Evolutionary conservation across 2,797 vertebrate species (phyloP).

Genomic region (Cuculus canorus): DNA sequence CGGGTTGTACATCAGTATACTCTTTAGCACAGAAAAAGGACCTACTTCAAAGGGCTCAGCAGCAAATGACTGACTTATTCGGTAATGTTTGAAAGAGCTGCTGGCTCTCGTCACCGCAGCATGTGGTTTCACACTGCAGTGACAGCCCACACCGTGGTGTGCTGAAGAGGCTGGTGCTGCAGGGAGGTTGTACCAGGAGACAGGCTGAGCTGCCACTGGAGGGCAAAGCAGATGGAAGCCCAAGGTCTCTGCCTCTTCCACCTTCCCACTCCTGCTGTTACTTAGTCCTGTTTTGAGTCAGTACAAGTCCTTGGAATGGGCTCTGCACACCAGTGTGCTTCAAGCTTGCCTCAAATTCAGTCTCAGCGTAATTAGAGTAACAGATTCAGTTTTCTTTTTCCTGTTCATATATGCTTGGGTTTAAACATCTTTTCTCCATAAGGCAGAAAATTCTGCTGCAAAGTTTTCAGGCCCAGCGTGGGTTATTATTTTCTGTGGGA

Average conservation of each 20-base stretch:
- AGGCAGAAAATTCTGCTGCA: not conserved
- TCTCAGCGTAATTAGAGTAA: not conserved
- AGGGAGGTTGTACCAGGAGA: fast-evolving
- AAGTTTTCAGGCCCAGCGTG: not conserved
- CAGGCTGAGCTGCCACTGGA: not conserved
- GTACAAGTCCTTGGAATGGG: not conserved
- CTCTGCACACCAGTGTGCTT: not conserved
- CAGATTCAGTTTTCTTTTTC: not conserved
- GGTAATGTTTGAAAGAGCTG: not conserved
- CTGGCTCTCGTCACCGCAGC: not conserved
- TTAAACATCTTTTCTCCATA: not conserved
- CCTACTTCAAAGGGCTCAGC: not conserved
- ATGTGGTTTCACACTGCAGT: not conserved
- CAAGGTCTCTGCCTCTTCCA: not conserved
- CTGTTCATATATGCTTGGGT: not conserved
- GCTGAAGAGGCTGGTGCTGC: fast-evolving
- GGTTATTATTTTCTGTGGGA: not conserved
- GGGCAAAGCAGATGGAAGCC: not conserved
- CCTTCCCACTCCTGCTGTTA: not conserved
- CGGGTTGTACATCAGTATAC: not conserved
- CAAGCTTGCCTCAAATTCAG: not conserved
- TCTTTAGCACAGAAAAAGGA: not conserved
- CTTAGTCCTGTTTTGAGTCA: not conserved
- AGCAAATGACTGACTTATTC: not conserved
- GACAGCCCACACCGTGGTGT: fast-evolving